These are phyloP conservation scores for Phania funesta DNA, from an alignment of 2,888 invertebrate genomes.

Conservation along the genomic window DNA sequence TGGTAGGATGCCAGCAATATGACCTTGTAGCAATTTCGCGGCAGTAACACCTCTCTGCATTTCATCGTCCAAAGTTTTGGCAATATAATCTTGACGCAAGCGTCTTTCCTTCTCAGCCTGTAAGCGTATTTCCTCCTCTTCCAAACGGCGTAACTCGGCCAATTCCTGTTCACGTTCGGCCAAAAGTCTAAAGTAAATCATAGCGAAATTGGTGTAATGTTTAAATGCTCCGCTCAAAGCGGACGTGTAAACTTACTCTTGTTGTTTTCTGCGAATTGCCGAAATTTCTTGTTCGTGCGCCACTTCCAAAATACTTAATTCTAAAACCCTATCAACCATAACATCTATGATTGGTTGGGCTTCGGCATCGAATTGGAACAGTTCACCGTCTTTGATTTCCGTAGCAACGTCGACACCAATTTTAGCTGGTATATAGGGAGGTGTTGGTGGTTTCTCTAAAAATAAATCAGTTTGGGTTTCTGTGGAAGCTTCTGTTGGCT, in stretches of 20 bases:
- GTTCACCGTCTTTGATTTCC: constrained; percentile 94
- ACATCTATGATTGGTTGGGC: constrained; percentile 94
- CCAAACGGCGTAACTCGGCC: constrained; percentile 89
- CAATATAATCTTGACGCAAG: constrained; percentile 86
- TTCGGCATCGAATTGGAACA: constrained; percentile 96
- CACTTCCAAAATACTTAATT: constrained; percentile 93
- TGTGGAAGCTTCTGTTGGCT: constrained; percentile 88
- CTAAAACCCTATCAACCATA: constrained; percentile 92
- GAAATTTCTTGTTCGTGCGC: constrained; percentile 96
- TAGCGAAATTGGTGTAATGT: background rate
- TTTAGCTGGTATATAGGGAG: constrained; percentile 89
- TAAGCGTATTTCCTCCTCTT: constrained; percentile 88
- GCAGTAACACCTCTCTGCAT: constrained; percentile 91
- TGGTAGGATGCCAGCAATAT: constrained; percentile 92
- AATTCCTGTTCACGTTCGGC: constrained; percentile 88
- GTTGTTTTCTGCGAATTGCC: constrained; percentile 86
- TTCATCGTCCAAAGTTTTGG: constrained; percentile 85
- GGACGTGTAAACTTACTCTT: constrained; percentile 73
- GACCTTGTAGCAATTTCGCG: constrained; percentile 90
- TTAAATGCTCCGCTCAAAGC: background rate
- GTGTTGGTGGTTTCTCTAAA: constrained; percentile 90
- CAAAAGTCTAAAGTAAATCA: constrained; percentile 72
- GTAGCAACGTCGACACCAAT: constrained; percentile 90
- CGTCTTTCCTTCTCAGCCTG: constrained; percentile 87
- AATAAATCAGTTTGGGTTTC: constrained; percentile 94